Evolutionary conservation across 2,113 vertebrate genomes (phyloP), one percentile per base, ranked within the genome.

Genomic region (Tylochromis polylepis): DNA sequence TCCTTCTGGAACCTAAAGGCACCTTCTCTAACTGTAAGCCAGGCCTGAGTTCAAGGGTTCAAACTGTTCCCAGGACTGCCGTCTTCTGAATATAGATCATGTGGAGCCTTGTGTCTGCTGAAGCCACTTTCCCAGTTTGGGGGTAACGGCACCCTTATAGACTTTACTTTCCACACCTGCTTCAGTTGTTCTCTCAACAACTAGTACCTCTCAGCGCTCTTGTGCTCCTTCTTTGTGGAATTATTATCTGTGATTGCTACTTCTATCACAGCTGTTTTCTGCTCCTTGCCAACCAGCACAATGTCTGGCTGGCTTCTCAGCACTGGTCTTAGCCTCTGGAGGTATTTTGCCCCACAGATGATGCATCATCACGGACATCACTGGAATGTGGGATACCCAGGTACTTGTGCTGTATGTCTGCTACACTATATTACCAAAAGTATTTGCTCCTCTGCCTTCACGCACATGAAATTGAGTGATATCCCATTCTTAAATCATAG

Each of bases 41-140:
- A 43, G 5, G 41, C 12, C 46, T 6, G 15, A 5, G 14, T 49
- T 51, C 16, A 8, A 7, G 6, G 16, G 16, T 51, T 51, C 16
- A 2, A 18, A 11, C 15, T 18, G 16, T 53, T 53, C 15, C 7
- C 20, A 4, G 49, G 8, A 20, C 46, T 51, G 46, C 46, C 18
- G 7, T 49, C 46, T 49, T 49, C 46, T 49, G 46, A 6, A 49
- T 15, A 49, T 15, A 16, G 15, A 49, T 49, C 1, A 49, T 49
- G 15, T 49, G 5, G 46, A 49, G 46, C 16, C 15, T 15, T 49
- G 14, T 5, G 18, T 49, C 46, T 18, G 16, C 16, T 51, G 46
- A 51, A 70, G 0, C 0, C 0, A 0, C 36, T 70, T 0, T 70
- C 36, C 65, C 65, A 70, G 36, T 2, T 70, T 22, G 38, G 12